Conservation (phyloP, 2,888 invertebrate species). For the Euclidia mi region DNA sequence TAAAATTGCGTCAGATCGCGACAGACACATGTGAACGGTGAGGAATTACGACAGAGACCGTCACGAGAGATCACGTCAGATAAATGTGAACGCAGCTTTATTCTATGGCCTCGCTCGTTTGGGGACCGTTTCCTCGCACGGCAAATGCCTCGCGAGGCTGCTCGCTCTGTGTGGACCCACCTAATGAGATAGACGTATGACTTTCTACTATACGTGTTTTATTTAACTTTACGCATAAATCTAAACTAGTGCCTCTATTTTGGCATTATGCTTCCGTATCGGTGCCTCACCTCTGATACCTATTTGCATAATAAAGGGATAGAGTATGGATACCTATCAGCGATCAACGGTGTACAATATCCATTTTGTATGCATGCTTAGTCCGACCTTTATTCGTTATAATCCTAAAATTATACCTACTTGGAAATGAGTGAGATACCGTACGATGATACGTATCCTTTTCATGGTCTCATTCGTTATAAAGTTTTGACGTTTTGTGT, state of each 20-base stretch:
- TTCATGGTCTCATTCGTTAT: constrained; percentile 38
- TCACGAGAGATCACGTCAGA: too few relatives aligned
- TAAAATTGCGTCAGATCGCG: too few relatives aligned
- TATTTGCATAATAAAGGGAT: constrained; percentile 57
- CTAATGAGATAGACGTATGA: too few relatives aligned
- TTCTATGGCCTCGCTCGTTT: too few relatives aligned
- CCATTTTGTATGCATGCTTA: constrained; percentile 46
- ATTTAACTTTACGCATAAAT: constrained; percentile 52
- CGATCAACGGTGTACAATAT: constrained; percentile 53
- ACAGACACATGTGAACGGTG: too few relatives aligned
- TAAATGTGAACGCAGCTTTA: too few relatives aligned
- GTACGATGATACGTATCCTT: constrained; percentile 33
- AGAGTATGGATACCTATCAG: constrained; percentile 50
- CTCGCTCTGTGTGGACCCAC: too few relatives aligned
- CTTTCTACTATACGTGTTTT: constrained; percentile 35
- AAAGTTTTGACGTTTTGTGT: constrained; percentile 31
- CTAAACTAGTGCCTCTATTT: constrained; percentile 45
- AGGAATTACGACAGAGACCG: too few relatives aligned
- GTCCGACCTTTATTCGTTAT: constrained; percentile 41
- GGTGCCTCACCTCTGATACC: constrained; percentile 39
- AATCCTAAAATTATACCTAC: constrained; percentile 42
- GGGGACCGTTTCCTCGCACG: too few relatives aligned
- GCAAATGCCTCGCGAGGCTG: too few relatives aligned
- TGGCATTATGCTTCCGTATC: constrained; percentile 35
- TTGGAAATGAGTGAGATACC: constrained; percentile 44